Evolutionary conservation across 2,888 invertebrate species (phyloP).

Genomic region (Erannis defoliaria): DNA sequence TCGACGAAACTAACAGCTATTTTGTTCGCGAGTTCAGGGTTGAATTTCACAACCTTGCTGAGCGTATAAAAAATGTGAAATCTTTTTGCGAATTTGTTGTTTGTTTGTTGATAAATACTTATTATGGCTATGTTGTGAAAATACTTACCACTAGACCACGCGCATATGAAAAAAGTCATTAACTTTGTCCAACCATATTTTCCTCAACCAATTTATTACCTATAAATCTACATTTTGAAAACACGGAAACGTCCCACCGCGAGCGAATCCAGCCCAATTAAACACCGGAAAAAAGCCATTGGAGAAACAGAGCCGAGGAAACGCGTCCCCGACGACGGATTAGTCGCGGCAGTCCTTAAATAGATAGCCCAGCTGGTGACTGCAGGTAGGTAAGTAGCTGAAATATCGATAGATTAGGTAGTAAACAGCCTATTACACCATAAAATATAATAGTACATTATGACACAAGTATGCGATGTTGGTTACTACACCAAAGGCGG

Average conservation of each 20-base stretch:
- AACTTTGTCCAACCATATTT: background rate
- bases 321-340: conserved; percentile 18
- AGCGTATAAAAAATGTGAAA: too few species aligned
- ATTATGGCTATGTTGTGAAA: too few species aligned
- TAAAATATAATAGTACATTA: background rate
- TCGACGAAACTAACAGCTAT: too few species aligned
- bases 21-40: too few species aligned
- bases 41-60: too few species aligned
- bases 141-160: too few species aligned
- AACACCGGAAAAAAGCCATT: conserved; percentile 43
- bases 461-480: too few species aligned
- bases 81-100: too few species aligned
- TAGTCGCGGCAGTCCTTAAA: conserved; percentile 41
- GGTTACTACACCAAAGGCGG: too few species aligned
- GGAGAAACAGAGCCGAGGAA: conserved; percentile 32
- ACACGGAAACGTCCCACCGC: conserved; percentile 25
- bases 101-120: too few species aligned
- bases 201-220: background rate
- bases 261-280: conserved; percentile 34
- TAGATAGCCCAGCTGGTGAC: conserved; percentile 35
- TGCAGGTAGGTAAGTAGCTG: background rate
- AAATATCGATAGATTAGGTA: conserved; percentile 10
- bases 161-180: too few species aligned
- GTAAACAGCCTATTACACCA: background rate
- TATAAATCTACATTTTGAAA: conserved; percentile 13